phyloP scores from a whole-genome alignment of 1,140 invertebrate genomes.

The Leucophenga varia region DNA sequence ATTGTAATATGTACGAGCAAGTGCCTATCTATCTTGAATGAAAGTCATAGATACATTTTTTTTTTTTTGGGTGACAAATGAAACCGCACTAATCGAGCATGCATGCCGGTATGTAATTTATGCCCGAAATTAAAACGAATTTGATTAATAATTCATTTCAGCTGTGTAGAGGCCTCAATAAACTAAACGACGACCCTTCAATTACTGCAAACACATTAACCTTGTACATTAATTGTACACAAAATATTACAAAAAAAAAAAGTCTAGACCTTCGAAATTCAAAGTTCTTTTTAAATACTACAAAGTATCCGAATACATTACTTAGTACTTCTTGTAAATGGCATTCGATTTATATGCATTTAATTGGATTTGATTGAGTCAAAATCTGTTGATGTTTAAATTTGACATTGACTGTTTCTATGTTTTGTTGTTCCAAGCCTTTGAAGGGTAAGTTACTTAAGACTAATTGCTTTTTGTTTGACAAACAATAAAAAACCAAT shows the following conservation, averaged over 20 bases:
- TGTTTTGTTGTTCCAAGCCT: slow-evolving; percentile 10
- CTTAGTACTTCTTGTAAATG: slow-evolving; percentile 45
- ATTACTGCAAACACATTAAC: background rate
- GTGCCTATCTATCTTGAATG: too few species aligned
- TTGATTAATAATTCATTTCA: too few species aligned
- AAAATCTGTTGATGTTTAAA: slow-evolving; percentile 26
- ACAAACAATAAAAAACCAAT: slow-evolving; percentile 18
- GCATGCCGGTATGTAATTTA: too few species aligned
- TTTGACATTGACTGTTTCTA: background rate
- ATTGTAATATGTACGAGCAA: too few species aligned
- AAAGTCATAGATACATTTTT: too few species aligned
- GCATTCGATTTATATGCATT: slow-evolving; percentile 50
- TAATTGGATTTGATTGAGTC: slow-evolving; percentile 39
- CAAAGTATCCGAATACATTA: slow-evolving; percentile 10
- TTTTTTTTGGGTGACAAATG: too few species aligned
- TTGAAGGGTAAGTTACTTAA: slow-evolving; percentile 17
- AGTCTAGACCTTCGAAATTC: background rate
- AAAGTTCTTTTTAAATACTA: slow-evolving; percentile 4
- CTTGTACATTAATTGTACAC: background rate
- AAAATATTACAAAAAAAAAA: slow-evolving; percentile 11
- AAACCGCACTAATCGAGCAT: too few species aligned
- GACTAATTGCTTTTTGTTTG: background rate
- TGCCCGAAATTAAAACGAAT: slow-evolving; percentile 19
- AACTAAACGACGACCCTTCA: slow-evolving; percentile 19
- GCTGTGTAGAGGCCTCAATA: too few species aligned